These are phyloP conservation scores for Phengaris alcon DNA, from an alignment of 2,888 invertebrate species.

Conservation along the genomic window DNA sequence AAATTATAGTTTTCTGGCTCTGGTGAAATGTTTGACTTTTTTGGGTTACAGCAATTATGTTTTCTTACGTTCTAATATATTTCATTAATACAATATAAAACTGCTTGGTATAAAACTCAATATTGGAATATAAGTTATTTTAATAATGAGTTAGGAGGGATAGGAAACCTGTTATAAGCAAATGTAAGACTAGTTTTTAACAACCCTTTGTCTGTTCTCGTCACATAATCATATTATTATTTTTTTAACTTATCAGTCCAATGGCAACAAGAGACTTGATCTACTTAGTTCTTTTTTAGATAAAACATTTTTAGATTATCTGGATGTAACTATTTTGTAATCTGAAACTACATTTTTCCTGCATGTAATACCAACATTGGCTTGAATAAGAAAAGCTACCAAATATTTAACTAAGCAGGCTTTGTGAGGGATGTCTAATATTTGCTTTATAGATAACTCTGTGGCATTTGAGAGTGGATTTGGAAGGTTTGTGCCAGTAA, in stretches of 20 bases:
- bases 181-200: not conserved
- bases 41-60: no score
- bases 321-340: no score
- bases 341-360: not conserved
- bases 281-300: not conserved
- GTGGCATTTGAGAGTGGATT: constrained; percentile 71
- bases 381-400: not conserved
- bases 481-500: constrained; percentile 74
- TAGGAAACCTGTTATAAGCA: not conserved
- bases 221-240: not conserved
- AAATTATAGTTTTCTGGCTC: no score
- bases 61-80: no score
- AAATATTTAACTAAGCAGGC: constrained; percentile 27
- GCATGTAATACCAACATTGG: not conserved
- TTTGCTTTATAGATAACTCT: constrained; percentile 59
- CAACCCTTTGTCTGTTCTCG: not conserved
- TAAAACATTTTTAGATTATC: no score
- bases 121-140: no score
- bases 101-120: no score
- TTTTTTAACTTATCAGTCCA: not conserved
- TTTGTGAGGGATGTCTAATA: constrained; percentile 9
- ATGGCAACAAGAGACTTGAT: not conserved
- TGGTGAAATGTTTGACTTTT: no score
- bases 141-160: no score
- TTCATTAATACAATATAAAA: no score